Percentiles rank a stretch among this genome's conserved stretches.
phyloP scores from a whole-genome alignment of 2,888 invertebrate species.

The Cataglyphis albicans region DNA sequence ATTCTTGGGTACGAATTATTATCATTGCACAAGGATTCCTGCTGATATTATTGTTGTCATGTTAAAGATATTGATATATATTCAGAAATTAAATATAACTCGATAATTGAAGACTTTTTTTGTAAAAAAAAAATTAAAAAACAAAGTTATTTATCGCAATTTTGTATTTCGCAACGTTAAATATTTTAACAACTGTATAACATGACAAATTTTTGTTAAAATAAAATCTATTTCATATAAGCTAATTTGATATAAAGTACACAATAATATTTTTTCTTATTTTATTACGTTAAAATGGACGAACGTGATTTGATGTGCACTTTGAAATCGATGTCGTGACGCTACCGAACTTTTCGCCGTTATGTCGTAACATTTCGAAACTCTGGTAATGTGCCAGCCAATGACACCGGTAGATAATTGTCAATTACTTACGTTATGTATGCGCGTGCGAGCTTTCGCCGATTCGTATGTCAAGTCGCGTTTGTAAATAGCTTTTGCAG shows the following conservation, averaged over 20 bases:
- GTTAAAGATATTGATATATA: not conserved
- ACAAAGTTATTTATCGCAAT: not conserved
- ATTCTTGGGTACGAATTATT: not conserved
- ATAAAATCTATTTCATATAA: not conserved
- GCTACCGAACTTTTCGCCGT: constrained; percentile 3
- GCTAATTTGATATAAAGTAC: not conserved
- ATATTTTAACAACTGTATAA: not conserved
- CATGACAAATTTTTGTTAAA: not conserved
- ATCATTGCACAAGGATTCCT: not conserved
- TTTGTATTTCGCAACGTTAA: not conserved
- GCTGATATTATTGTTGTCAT: not conserved
- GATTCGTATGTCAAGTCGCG: constrained; percentile 40
- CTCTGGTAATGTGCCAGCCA: constrained; percentile 29
- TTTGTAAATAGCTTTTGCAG: not conserved
- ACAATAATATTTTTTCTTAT: not conserved
- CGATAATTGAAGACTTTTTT: not conserved
- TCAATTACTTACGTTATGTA: not conserved
- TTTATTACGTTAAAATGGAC: not conserved
- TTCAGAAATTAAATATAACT: constrained; percentile 4
- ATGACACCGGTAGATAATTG: constrained; percentile 28
- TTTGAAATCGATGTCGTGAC: constrained; percentile 15
- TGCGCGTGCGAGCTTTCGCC: constrained; percentile 21
- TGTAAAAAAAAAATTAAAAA: not conserved
- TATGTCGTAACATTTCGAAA: constrained; percentile 50
- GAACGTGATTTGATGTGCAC: not conserved